phyloP scores from a whole-genome alignment of 2,888 invertebrate genomes.

The Sarcophaga caerulescens region DNA sequence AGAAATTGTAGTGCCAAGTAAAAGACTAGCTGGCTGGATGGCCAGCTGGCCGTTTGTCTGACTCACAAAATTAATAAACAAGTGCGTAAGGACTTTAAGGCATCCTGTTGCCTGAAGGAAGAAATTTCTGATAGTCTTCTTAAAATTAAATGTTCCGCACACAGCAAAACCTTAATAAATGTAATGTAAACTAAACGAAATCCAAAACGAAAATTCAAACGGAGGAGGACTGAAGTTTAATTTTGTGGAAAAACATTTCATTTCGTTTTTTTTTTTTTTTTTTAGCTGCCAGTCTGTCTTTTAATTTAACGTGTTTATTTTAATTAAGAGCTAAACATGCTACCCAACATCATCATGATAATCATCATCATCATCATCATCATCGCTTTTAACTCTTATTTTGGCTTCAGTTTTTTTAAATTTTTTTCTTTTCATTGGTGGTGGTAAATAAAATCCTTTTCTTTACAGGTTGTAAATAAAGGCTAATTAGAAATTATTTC shows the following conservation, averaged over 20 bases:
- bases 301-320: constrained; percentile 9
- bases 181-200: too few species aligned
- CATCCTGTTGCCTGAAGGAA: not conserved
- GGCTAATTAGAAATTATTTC: constrained; percentile 46
- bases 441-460: constrained; percentile 6
- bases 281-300: not conserved
- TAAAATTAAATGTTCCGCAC: not conserved
- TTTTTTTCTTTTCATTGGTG: not conserved
- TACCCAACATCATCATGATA: not conserved
- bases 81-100: not conserved
- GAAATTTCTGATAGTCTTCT: not conserved
- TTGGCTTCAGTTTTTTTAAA: not conserved
- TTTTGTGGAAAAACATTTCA: not conserved
- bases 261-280: not conserved
- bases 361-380: not conserved
- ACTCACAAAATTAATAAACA: not conserved
- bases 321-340: constrained; percentile 5
- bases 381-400: not conserved
- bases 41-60: not conserved
- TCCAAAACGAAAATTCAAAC: not conserved
- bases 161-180: too few species aligned
- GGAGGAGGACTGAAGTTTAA: not conserved
- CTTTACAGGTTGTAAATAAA: constrained; percentile 13
- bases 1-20: not conserved
- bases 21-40: not conserved